These are phyloP conservation scores for Cyprinodon tularosa DNA, from an alignment of 2,113 vertebrate species.

Conservation along the genomic window DNA sequence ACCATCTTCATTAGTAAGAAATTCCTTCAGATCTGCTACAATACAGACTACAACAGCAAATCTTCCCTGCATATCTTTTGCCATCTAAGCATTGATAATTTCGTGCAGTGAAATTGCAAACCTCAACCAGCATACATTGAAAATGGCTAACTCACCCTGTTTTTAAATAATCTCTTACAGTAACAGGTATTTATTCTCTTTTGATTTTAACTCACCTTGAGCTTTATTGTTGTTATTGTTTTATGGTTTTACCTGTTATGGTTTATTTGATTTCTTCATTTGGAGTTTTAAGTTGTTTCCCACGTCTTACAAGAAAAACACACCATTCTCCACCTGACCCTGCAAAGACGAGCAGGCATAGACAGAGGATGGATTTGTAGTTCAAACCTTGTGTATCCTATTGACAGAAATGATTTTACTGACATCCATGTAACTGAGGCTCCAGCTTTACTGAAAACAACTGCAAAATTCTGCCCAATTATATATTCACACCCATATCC, in stretches of 20 bases:
- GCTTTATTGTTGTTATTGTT: too few relatives aligned
- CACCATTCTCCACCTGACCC: neutral
- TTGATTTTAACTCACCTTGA: too few relatives aligned
- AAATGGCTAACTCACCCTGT: too few relatives aligned
- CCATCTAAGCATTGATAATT: too few relatives aligned
- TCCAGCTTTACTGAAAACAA: neutral
- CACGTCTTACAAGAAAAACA: neutral
- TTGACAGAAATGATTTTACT: neutral
- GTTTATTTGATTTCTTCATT: too few relatives aligned
- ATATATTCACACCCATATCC: constrained; percentile 57
- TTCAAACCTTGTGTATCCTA: neutral
- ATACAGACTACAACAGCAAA: neutral
- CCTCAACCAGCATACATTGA: too few relatives aligned
- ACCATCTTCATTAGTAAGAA: neutral
- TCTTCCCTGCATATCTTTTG: neutral
- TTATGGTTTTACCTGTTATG: too few relatives aligned
- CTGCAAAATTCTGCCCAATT: constrained; percentile 6
- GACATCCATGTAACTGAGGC: neutral
- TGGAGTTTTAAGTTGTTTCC: too few relatives aligned
- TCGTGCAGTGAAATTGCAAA: too few relatives aligned
- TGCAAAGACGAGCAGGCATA: neutral
- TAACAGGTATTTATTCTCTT: too few relatives aligned
- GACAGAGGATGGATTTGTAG: neutral
- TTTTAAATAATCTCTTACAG: too few relatives aligned
- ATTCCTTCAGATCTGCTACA: neutral